Conservation (phyloP, 2,888 invertebrate genomes). For the Ischnura elegans region DNA sequence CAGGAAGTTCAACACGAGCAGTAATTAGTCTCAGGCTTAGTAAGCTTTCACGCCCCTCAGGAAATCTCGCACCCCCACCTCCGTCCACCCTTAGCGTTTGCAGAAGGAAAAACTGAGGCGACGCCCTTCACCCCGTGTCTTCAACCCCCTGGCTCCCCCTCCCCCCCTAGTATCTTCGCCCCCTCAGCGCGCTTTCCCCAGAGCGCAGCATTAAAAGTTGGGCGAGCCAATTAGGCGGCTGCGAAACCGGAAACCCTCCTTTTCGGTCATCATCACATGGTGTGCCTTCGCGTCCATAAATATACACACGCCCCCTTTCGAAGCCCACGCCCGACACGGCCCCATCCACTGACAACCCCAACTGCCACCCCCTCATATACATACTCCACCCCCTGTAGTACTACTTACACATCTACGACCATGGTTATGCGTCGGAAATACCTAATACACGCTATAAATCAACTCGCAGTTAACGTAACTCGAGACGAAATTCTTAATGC, state of each 20-base stretch:
- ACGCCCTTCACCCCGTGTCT: not conserved
- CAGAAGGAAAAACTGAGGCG: not conserved
- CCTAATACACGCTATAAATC: too few relatives aligned
- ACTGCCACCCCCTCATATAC: not conserved
- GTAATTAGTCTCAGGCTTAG: too few relatives aligned
- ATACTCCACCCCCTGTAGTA: not conserved
- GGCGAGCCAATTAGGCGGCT: constrained; percentile 56
- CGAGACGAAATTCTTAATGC: too few relatives aligned
- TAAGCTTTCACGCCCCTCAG: too few relatives aligned
- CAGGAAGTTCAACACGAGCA: too few relatives aligned
- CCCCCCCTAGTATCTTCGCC: too few relatives aligned
- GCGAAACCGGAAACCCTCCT: constrained; percentile 63
- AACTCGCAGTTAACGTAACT: too few relatives aligned
- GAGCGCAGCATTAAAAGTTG: constrained; percentile 38
- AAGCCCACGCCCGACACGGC: constrained; percentile 38
- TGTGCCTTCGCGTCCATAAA: not conserved
- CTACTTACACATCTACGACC: too few relatives aligned
- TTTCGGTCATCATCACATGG: constrained; percentile 18
- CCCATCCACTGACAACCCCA: not conserved
- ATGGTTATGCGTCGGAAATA: too few relatives aligned
- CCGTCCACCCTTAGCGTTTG: not conserved
- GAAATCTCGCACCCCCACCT: too few relatives aligned
- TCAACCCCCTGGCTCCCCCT: too few relatives aligned
- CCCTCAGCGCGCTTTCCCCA: not conserved
- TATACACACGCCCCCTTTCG: constrained; percentile 55